A percentile compares a stretch with the other conserved stretches of the same genome.
Conservation (phyloP, 2,797 vertebrate genomes). For the Siniperca scherzeri region DNA sequence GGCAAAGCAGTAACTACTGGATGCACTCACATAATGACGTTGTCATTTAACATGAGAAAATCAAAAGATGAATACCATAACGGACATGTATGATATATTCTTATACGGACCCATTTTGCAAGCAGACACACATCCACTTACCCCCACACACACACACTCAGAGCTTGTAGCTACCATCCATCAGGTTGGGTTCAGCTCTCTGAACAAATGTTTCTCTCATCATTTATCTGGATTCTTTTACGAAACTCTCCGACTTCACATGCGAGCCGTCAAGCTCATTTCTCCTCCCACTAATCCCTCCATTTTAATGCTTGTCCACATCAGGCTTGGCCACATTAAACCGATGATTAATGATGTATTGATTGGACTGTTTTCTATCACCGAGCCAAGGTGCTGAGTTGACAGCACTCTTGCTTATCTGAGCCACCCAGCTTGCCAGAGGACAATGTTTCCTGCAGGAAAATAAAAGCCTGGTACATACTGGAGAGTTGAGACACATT, state of each 20-base stretch:
- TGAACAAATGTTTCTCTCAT: slow-evolving; percentile 56
- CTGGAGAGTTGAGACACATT: slow-evolving; percentile 48
- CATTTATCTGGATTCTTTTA: slow-evolving; percentile 55
- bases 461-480: slow-evolving; percentile 53
- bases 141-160: neutral
- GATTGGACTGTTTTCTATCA: slow-evolving; percentile 80
- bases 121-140: neutral
- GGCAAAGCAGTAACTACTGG: slow-evolving; percentile 1
- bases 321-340: slow-evolving; percentile 80
- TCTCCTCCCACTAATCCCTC: slow-evolving; percentile 78
- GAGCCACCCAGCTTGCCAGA: slow-evolving; percentile 80
- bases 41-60: slow-evolving; percentile 29
- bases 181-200: slow-evolving; percentile 44
- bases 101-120: neutral
- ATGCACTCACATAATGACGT: slow-evolving; percentile 61
- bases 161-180: slow-evolving; percentile 21
- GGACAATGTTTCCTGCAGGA: slow-evolving; percentile 67
- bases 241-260: slow-evolving; percentile 51
- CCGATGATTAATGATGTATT: slow-evolving; percentile 86
- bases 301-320: slow-evolving; percentile 83
- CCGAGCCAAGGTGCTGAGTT: slow-evolving; percentile 82
- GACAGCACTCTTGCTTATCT: slow-evolving; percentile 81
- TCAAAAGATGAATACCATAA: neutral
- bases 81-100: slow-evolving; percentile 2
- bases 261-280: slow-evolving; percentile 48